phyloP scores from a whole-genome alignment of 2,797 vertebrate species.

The Argyrosomus regius region DNA sequence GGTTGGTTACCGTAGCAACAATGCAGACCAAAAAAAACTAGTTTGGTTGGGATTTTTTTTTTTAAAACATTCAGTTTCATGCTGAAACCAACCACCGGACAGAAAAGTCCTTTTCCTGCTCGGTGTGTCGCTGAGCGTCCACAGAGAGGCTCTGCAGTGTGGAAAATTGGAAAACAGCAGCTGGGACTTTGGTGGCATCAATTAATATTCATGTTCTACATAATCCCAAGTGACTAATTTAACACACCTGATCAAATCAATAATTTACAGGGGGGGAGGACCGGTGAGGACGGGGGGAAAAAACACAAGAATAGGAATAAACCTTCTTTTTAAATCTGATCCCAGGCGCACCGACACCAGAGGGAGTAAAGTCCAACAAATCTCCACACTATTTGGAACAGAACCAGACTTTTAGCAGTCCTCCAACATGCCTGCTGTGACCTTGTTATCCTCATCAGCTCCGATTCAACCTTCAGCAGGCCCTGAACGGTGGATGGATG shows the following conservation, averaged over 20 bases:
- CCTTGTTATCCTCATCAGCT: neutral
- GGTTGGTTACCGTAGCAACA: constrained; percentile 54
- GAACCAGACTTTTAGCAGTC: neutral
- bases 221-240: constrained; percentile 79
- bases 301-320: neutral
- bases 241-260: constrained; percentile 83
- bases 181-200: constrained; percentile 73
- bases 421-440: neutral
- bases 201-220: constrained; percentile 84
- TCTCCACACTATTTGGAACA: neutral
- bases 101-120: constrained; percentile 30
- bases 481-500: neutral
- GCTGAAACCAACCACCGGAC: constrained; percentile 12
- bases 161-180: constrained; percentile 79
- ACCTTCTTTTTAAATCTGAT: constrained; percentile 10
- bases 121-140: constrained; percentile 51
- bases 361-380: neutral
- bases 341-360: neutral
- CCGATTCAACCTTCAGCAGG: constrained; percentile 1
- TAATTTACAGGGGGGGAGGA: constrained; percentile 67
- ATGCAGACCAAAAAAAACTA: neutral
- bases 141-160: constrained; percentile 50
- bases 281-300: neutral
- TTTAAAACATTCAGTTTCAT: constrained; percentile 8
- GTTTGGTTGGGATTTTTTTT: constrained; percentile 25